These are phyloP conservation scores for Leptura quadrifasciata DNA, from an alignment of 2,888 invertebrate species.

Conservation along the genomic window DNA sequence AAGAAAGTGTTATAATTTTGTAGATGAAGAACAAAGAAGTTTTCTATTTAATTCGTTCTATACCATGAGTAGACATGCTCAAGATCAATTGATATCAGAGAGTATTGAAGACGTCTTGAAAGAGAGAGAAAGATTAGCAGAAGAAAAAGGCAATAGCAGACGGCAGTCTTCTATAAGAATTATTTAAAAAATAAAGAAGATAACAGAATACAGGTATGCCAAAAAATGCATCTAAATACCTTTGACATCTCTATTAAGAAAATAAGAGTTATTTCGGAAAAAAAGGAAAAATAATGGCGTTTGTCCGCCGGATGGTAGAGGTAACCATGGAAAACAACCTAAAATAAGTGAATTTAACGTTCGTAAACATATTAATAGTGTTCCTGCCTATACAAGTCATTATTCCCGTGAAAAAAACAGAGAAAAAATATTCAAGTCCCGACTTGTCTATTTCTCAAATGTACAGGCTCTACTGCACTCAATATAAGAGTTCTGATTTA, in stretches of 20 bases:
- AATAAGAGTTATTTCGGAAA: background rate
- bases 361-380: conserved; percentile 24
- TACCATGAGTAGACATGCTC: conserved; percentile 22
- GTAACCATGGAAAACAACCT: background rate
- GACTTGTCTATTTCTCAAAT: conserved; percentile 25
- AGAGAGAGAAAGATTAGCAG: conserved; percentile 16
- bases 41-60: conserved; percentile 22
- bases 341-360: conserved; percentile 8
- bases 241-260: background rate
- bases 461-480: conserved; percentile 18
- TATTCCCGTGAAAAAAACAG: conserved; percentile 28
- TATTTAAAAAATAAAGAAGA: background rate
- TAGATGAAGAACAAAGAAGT: conserved; percentile 22
- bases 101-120: conserved; percentile 18
- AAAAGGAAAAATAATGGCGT: background rate
- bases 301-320: background rate
- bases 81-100: conserved; percentile 24
- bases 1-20: conserved; percentile 25
- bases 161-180: background rate
- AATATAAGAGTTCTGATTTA: conserved; percentile 17
- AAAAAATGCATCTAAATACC: background rate
- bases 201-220: background rate
- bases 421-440: conserved; percentile 16
- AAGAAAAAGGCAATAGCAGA: background rate
- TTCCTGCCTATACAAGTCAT: conserved; percentile 25